Percentiles rank a stretch among this genome's conserved stretches.
Conservation (phyloP, 64 coral and sea anemone genomes). For the Stichodactyla mertensii region DNA sequence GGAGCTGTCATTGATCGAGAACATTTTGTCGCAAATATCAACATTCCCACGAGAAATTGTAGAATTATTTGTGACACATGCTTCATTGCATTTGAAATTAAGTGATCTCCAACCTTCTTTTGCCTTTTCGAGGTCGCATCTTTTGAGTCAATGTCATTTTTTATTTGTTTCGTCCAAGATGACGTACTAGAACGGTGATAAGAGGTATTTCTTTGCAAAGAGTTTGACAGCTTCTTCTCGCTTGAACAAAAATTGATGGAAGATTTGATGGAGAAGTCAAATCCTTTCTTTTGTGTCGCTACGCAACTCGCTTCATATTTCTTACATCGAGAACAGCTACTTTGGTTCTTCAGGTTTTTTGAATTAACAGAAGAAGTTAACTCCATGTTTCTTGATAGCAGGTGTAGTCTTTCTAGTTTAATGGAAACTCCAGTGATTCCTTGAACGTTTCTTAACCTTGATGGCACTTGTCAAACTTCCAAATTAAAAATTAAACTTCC, state of each 20-base stretch:
- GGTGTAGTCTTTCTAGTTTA: not conserved
- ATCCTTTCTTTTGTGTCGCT: not conserved
- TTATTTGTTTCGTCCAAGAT: not conserved
- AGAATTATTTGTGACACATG: not conserved
- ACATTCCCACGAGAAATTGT: not conserved
- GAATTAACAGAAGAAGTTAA: not conserved
- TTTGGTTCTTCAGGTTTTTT: not conserved
- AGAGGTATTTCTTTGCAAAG: not conserved
- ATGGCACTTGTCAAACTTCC: not conserved
- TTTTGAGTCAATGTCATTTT: not conserved
- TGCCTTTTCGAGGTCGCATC: not conserved
- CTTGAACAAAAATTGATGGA: not conserved
- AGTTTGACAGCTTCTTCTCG: not conserved
- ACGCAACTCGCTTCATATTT: not conserved
- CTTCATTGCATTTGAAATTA: not conserved
- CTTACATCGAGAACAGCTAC: not conserved
- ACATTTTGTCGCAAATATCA: not conserved
- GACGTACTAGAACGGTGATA: not conserved
- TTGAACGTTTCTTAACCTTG: not conserved
- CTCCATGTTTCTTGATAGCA: not conserved
- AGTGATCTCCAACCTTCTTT: not conserved
- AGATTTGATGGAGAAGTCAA: not conserved
- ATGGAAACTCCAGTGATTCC: not conserved
- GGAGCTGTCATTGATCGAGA: not conserved
- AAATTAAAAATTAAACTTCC: not conserved